Evolutionary conservation across 1,140 invertebrate species (phyloP).

Genomic region (Aradophagus sp.): DNA sequence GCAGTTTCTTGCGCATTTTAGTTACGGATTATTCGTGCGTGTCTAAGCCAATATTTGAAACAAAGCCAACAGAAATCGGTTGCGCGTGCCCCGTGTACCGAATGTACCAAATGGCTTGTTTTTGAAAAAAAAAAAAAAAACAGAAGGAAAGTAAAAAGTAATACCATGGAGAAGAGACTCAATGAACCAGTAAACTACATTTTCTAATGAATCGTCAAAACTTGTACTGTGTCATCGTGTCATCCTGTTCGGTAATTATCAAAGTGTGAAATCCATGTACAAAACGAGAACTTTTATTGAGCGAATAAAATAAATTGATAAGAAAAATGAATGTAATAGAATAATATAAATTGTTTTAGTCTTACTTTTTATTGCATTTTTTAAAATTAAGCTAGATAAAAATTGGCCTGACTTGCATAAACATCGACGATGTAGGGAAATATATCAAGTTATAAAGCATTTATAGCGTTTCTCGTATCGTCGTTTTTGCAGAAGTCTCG

Average conservation of each 20-base stretch:
- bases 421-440: not conserved
- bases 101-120: constrained; percentile 12
- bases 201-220: not conserved
- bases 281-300: not conserved
- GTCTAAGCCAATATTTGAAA: constrained; percentile 34
- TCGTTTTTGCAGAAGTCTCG: constrained; percentile 9
- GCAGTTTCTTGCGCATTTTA: constrained; percentile 25
- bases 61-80: constrained; percentile 15
- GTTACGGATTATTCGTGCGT: constrained; percentile 38
- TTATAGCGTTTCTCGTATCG: constrained; percentile 11
- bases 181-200: constrained; percentile 11
- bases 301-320: no score
- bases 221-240: no score
- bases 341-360: no score
- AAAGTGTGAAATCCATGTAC: not conserved
- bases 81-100: constrained; percentile 25
- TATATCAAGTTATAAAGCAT: constrained; percentile 22
- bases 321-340: no score
- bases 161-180: constrained; percentile 5
- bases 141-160: no score
- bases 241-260: not conserved
- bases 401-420: not conserved
- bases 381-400: no score
- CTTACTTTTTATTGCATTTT: no score
- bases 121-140: constrained; percentile 8